Evolutionary conservation across 2,113 vertebrate species (phyloP).

Genomic region (Oxyruncus cristatus): DNA sequence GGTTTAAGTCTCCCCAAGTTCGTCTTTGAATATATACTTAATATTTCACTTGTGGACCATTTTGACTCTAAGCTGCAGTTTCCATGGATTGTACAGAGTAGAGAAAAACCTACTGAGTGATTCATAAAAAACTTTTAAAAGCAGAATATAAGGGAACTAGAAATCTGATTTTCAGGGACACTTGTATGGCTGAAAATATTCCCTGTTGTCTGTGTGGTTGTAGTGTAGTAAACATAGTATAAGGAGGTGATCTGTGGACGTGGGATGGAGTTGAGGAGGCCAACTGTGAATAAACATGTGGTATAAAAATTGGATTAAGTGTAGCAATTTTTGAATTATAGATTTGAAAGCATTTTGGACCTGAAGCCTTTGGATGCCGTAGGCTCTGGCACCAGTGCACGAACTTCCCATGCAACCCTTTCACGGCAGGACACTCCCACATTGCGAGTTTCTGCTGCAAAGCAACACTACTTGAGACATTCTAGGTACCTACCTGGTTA

Average conservation of each 20-base stretch:
- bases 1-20: neutral
- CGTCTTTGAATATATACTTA: neutral
- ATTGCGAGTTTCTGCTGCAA: conserved; percentile 80
- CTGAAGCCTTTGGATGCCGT: conserved; percentile 78
- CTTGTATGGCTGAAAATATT: neutral
- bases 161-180: neutral
- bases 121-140: neutral
- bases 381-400: conserved; percentile 78
- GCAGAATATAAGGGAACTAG: neutral
- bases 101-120: neutral
- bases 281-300: neutral
- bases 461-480: conserved; percentile 89
- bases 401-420: conserved; percentile 70
- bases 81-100: neutral
- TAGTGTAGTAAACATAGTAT: neutral
- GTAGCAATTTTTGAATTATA: conserved; percentile 45
- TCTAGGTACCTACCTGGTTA: conserved; percentile 93
- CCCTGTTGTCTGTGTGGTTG: neutral
- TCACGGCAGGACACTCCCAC: conserved; percentile 79
- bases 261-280: neutral
- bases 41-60: neutral
- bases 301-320: neutral
- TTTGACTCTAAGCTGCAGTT: neutral
- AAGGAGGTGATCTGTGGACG: neutral
- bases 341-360: conserved; percentile 87